Conservation (phyloP, 2,888 invertebrate genomes). For the Drosophila mimica region DNA sequence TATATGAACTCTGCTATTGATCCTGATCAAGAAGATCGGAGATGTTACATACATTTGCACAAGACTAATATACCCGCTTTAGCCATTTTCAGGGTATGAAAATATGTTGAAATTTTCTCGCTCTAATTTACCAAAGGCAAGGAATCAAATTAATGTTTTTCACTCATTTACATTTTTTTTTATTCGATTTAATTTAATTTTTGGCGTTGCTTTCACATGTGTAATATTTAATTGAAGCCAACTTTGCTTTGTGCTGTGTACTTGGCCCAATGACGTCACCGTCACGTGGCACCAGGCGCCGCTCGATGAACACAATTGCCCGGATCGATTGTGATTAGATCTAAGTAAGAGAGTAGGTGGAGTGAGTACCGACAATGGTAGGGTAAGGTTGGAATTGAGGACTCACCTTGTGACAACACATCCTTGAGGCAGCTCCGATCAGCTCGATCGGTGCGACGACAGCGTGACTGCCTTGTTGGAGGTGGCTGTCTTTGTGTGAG, state of each 20-base stretch:
- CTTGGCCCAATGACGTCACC: constrained; percentile 23
- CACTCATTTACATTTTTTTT: background rate
- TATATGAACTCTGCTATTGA: background rate
- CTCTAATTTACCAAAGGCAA: background rate
- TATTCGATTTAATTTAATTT: constrained; percentile 3
- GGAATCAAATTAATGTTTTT: background rate
- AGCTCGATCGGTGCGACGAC: constrained; percentile 42
- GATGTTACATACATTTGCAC: background rate
- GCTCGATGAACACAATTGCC: constrained; percentile 58
- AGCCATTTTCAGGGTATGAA: background rate
- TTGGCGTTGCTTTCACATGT: background rate
- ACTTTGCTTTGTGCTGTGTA: background rate
- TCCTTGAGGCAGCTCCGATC: constrained; percentile 52
- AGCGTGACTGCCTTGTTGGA: constrained; percentile 34
- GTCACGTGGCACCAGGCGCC: constrained; percentile 34
- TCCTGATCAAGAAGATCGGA: background rate
- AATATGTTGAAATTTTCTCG: background rate
- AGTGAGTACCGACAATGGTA: background rate
- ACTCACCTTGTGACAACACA: constrained; percentile 46
- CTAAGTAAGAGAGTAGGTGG: constrained; percentile 22
- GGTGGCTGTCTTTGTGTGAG: background rate
- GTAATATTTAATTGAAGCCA: constrained; percentile 1
- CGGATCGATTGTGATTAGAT: constrained; percentile 65
- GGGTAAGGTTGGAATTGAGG: background rate
- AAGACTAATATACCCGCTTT: background rate